Evolutionary conservation across 2,888 invertebrate species (phyloP), one percentile per base, ranked within the genome.

Genomic region (Dendrolimus houi): DNA sequence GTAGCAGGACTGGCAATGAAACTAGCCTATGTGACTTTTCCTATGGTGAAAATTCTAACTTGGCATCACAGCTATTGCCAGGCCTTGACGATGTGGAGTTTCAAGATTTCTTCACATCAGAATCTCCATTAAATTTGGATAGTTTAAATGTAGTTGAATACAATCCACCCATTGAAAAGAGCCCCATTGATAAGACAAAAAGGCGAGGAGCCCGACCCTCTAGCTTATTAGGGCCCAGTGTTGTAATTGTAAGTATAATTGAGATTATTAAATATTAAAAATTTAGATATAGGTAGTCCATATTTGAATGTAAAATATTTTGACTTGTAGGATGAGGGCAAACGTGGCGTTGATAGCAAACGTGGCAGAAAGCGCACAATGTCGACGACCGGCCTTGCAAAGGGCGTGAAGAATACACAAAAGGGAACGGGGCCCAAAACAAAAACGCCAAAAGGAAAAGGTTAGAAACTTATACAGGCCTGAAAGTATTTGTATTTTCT

Each of bases 351-450:
- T 13, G 80, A 75, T 8, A 76, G 79, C 56, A 84, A 83, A 63
- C 82, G 86, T 9, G 87, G 87, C 7, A 72, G 87, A 41, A 87
- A 87, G 60, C 78, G 88, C 1, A 87, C 87, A 0, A 66, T 75
- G 6, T 87, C 87, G 0, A 74, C 83, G 9, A 81, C 84, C 0
- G 81, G 83, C 0, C 60, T 77, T 1, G 64, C 67, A 0, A 87
- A 84, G 62, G 69, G 68, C 7, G 66, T 68, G 9, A 72, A 77
- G 65, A 68, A 64, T 60, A 55, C 70, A 60, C 65, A 68, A 57
- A 75, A 83, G 62, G 58, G 61, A 57, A 64, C 69, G 55, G 64
- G 66, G 47, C 61, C 70, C 8, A 83, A 81, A 71, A 73, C 82
- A 62, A 84, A 77, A 65, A 60, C 64, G 54, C 59, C 64, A 40